Conservation (phyloP, 1,140 invertebrate species). For the Lordiphosa stackelbergi region DNA sequence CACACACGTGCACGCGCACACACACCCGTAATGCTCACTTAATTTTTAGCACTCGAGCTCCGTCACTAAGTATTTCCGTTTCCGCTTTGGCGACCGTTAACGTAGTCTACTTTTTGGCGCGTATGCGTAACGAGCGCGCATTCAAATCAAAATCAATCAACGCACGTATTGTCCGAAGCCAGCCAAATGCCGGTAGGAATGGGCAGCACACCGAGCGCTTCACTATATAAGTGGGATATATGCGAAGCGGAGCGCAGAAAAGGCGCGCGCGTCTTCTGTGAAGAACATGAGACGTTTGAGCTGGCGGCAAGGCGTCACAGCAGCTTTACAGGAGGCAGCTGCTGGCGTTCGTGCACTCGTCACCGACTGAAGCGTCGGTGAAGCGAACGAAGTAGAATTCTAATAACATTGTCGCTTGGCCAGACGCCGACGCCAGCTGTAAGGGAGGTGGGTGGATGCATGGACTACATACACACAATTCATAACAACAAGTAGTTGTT, state of each 20-base stretch:
- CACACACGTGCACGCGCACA: slow-evolving; percentile 8
- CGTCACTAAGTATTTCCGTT: slow-evolving; percentile 64
- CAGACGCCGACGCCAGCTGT: slow-evolving; percentile 1
- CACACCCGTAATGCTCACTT: slow-evolving; percentile 7
- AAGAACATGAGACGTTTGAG: slow-evolving; percentile 69
- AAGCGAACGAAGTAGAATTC: slow-evolving; percentile 32
- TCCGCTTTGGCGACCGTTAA: slow-evolving; percentile 45
- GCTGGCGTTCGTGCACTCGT: slow-evolving; percentile 43
- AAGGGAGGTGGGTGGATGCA: not conserved
- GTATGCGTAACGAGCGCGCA: slow-evolving; percentile 65
- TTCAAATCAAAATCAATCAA: slow-evolving; percentile 73
- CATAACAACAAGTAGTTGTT: slow-evolving; percentile 51
- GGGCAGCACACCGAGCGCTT: not conserved
- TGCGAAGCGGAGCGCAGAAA: slow-evolving; percentile 22
- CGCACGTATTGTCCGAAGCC: slow-evolving; percentile 50
- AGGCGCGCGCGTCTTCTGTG: slow-evolving; percentile 59
- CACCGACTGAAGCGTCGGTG: slow-evolving; percentile 24
- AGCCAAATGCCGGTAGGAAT: slow-evolving; percentile 23
- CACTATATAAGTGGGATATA: slow-evolving; percentile 9
- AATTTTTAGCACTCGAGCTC: slow-evolving; percentile 11
- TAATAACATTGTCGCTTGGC: slow-evolving; percentile 19
- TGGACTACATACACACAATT: slow-evolving; percentile 6
- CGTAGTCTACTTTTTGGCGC: slow-evolving; percentile 60
- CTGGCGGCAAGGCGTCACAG: slow-evolving; percentile 52
- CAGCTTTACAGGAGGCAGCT: slow-evolving; percentile 55